phyloP scores from a whole-genome alignment of 2,113 vertebrate genomes.

The Brienomyrus brachyistius region DNA sequence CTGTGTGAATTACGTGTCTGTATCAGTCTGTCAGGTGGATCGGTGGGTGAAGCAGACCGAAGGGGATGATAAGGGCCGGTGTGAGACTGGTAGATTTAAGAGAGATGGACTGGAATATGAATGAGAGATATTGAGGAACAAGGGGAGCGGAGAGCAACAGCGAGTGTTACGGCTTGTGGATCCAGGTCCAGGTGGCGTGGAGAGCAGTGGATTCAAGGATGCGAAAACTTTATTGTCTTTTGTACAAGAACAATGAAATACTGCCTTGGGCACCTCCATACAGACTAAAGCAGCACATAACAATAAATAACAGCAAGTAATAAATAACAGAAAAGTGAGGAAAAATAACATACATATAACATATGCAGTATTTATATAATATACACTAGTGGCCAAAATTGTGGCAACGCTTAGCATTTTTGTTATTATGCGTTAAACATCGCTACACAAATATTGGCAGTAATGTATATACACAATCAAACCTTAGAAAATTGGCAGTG shows the following conservation, averaged over 20 bases:
- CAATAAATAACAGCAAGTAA: not conserved
- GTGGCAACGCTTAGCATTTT: too few relatives aligned
- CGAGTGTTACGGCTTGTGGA: not conserved
- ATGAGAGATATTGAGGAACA: not conserved
- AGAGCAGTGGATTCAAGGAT: not conserved
- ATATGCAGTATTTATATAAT: not conserved
- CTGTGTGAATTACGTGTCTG: not conserved
- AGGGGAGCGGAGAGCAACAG: not conserved
- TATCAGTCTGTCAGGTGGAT: not conserved
- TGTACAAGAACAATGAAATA: not conserved
- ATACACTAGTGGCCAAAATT: not conserved
- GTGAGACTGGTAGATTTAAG: not conserved
- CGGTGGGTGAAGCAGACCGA: not conserved
- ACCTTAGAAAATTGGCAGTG: too few relatives aligned
- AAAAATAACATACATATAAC: not conserved
- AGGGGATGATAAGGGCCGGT: not conserved
- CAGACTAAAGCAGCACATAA: not conserved
- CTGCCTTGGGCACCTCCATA: not conserved
- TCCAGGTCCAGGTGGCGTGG: not conserved
- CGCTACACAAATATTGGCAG: too few relatives aligned
- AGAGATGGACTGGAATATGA: not conserved
- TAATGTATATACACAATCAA: too few relatives aligned
- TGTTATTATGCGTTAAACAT: too few relatives aligned
- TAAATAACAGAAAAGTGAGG: not conserved
- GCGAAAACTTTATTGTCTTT: not conserved